Evolutionary conservation across 1,140 invertebrate genomes (phyloP).

Genomic region (Atta colombica): DNA sequence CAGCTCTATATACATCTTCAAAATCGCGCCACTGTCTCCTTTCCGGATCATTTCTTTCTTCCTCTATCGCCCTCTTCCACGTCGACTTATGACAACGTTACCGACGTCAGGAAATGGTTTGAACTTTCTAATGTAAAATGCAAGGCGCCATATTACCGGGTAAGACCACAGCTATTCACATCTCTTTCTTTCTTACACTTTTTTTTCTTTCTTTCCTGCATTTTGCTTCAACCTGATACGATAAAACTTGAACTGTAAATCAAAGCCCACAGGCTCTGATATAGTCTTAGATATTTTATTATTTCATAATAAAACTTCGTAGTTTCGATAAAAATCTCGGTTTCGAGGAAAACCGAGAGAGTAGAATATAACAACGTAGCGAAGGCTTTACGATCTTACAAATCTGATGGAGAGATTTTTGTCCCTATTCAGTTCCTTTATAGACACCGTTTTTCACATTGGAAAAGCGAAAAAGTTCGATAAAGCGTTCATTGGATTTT

Average conservation of each 20-base stretch:
- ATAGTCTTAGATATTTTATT: slow-evolving; percentile 85
- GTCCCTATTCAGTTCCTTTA: slow-evolving; percentile 67
- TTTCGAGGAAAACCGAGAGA: slow-evolving; percentile 53
- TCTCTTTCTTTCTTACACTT: neutral
- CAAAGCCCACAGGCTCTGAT: slow-evolving; percentile 73
- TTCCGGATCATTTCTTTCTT: neutral
- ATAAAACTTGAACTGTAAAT: slow-evolving; percentile 85
- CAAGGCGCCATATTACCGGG: slow-evolving; percentile 81
- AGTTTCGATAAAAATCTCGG: slow-evolving; percentile 69
- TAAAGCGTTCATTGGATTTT: slow-evolving; percentile 54
- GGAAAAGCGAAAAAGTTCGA: slow-evolving; percentile 73
- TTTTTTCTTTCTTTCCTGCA: neutral
- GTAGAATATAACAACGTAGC: slow-evolving; percentile 59
- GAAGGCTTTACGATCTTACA: slow-evolving; percentile 81
- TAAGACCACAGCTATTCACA: slow-evolving; percentile 68
- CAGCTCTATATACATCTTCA: slow-evolving; percentile 9
- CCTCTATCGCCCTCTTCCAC: neutral
- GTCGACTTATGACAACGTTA: slow-evolving; percentile 39
- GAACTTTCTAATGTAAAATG: slow-evolving; percentile 84
- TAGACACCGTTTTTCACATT: slow-evolving; percentile 53
- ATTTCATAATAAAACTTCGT: slow-evolving; percentile 86
- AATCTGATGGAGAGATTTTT: slow-evolving; percentile 80
- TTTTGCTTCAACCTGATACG: slow-evolving; percentile 74
- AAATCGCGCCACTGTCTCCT: slow-evolving; percentile 44
- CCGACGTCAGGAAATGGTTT: slow-evolving; percentile 72